These are phyloP conservation scores for Melanerpes formicivorus DNA, from an alignment of 2,113 vertebrate species.

Conservation along the genomic window DNA sequence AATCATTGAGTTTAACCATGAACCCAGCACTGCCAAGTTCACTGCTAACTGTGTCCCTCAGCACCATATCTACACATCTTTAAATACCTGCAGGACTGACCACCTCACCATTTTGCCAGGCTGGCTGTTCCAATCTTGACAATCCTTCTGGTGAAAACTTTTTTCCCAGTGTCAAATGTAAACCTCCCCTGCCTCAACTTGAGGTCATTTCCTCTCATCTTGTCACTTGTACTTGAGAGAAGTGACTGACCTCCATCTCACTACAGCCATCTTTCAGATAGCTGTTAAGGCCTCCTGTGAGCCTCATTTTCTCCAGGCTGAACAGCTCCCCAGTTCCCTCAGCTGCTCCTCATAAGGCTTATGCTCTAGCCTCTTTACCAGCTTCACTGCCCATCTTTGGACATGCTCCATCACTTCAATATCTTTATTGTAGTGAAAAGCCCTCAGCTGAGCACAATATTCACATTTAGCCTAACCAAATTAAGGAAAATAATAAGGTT, in stretches of 20 bases:
- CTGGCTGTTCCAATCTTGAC: too few relatives aligned
- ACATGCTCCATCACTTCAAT: not conserved
- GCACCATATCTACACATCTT: not conserved
- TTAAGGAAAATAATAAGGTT: not conserved
- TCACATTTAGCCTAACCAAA: not conserved
- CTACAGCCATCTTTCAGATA: not conserved
- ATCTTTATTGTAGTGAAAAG: not conserved
- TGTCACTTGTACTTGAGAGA: not conserved
- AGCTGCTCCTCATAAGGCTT: not conserved
- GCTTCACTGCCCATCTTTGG: not conserved
- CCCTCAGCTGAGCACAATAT: not conserved
- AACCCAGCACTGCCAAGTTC: not conserved
- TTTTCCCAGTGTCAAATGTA: not conserved
- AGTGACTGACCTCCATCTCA: not conserved
- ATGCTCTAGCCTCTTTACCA: not conserved
- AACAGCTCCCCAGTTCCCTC: too few relatives aligned
- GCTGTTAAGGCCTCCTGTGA: not conserved
- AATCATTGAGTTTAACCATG: not conserved
- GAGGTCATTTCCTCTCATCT: not conserved
- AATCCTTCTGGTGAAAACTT: not conserved
- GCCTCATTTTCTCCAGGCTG: not conserved
- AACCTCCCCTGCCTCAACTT: not conserved
- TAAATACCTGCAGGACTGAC: not conserved
- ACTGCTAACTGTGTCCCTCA: not conserved
- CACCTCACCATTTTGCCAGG: not conserved